Evolutionary conservation across 2,888 invertebrate genomes (phyloP).

Genomic region (Xestia xanthographa): DNA sequence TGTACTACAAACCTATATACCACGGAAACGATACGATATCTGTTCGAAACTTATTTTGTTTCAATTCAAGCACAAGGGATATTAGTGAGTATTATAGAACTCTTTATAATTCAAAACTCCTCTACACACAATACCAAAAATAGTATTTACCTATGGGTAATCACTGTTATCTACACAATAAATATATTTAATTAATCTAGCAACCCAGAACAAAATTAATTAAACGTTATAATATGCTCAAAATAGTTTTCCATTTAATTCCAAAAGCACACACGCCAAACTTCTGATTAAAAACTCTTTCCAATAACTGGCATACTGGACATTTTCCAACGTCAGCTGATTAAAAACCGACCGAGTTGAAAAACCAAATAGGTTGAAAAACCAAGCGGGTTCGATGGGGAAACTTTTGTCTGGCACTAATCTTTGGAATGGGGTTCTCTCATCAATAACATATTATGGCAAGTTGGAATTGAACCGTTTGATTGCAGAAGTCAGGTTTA

Average conservation of each 20-base stretch:
- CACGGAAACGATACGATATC: not conserved
- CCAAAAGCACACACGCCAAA: constrained; percentile 53
- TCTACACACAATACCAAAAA: not conserved
- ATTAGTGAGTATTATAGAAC: too few relatives aligned
- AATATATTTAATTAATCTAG: constrained; percentile 24
- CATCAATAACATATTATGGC: constrained; percentile 54
- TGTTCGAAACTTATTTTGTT: not conserved
- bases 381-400: constrained; percentile 41
- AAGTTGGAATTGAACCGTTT: constrained; percentile 19
- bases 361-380: constrained; percentile 63
- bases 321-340: constrained; percentile 80
- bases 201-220: constrained; percentile 28
- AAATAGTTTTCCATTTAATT: constrained; percentile 44
- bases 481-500: not conserved
- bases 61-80: too few relatives aligned
- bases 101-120: not conserved
- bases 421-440: constrained; percentile 47
- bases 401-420: constrained; percentile 62
- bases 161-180: not conserved
- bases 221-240: constrained; percentile 31
- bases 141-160: not conserved
- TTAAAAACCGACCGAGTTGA: constrained; percentile 78
- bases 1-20: not conserved
- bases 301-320: constrained; percentile 74
- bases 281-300: constrained; percentile 69